phyloP scores from a whole-genome alignment of 1,140 invertebrate genomes.

The Trichonephila inaurata region DNA sequence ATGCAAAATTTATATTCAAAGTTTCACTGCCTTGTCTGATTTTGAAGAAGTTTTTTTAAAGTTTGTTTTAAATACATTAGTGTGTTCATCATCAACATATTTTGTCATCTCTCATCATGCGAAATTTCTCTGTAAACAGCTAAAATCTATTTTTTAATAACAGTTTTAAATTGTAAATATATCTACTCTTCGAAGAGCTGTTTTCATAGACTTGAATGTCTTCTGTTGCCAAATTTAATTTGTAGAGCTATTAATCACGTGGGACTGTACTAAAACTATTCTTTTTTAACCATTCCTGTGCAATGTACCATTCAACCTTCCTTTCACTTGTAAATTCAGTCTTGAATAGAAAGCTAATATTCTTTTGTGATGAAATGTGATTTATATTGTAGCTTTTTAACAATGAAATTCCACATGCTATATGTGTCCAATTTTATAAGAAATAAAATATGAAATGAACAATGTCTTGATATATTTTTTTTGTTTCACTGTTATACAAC shows the following conservation, averaged over 20 bases:
- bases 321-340: constrained; percentile 70
- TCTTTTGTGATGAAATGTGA: constrained; percentile 76
- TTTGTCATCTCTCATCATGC: constrained; percentile 38
- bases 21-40: constrained; percentile 62
- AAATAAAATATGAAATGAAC: constrained; percentile 49
- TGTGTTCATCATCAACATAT: constrained; percentile 52
- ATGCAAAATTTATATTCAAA: not conserved
- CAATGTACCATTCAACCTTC: constrained; percentile 72
- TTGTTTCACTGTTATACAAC: too few relatives aligned
- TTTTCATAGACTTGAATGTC: constrained; percentile 60
- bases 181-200: constrained; percentile 59
- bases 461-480: not conserved
- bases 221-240: constrained; percentile 74
- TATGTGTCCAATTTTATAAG: constrained; percentile 74
- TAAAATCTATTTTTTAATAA: constrained; percentile 74
- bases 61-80: constrained; percentile 24
- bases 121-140: constrained; percentile 66
- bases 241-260: constrained; percentile 61
- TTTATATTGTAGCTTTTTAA: constrained; percentile 76
- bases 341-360: constrained; percentile 68
- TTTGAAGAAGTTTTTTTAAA: not conserved
- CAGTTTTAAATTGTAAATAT: constrained; percentile 75
- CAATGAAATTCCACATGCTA: constrained; percentile 75
- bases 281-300: constrained; percentile 39
- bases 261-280: constrained; percentile 24